These are phyloP conservation scores for Bursaphelenchus okinawaensis DNA, from an alignment of 2,888 invertebrate genomes.

Conservation along the genomic window DNA sequence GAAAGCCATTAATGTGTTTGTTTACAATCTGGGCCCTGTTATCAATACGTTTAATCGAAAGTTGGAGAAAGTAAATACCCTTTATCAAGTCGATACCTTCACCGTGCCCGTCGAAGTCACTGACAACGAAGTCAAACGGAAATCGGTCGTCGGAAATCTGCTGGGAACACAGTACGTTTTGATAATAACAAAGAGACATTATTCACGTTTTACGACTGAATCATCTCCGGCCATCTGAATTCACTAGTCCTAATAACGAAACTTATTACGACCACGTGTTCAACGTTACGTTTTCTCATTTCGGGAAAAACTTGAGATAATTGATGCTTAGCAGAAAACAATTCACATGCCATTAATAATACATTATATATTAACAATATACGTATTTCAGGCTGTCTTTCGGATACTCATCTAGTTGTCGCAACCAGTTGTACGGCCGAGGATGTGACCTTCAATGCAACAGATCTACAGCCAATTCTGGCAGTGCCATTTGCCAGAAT, in stretches of 20 bases:
- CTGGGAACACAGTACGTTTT: constrained; percentile 38
- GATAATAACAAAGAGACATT: background rate
- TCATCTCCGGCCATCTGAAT: too few relatives aligned
- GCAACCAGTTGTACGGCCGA: constrained; percentile 42
- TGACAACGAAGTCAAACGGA: constrained; percentile 24
- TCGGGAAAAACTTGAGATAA: too few relatives aligned
- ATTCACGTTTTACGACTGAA: constrained; percentile 1
- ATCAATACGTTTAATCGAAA: constrained; percentile 29
- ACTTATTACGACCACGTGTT: too few relatives aligned
- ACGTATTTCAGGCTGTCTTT: constrained; percentile 34
- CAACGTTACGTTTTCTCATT: too few relatives aligned
- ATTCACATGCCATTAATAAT: background rate
- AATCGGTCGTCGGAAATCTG: constrained; percentile 35
- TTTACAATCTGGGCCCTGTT: constrained; percentile 47
- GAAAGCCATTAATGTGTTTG: constrained; percentile 48
- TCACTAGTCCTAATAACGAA: too few relatives aligned
- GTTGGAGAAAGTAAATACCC: constrained; percentile 32
- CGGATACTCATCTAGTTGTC: constrained; percentile 45
- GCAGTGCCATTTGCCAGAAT: constrained; percentile 37
- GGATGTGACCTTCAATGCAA: constrained; percentile 48
- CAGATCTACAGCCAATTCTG: constrained; percentile 32
- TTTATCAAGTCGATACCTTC: constrained; percentile 47
- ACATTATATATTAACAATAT: constrained; percentile 4
- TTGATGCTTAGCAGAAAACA: too few relatives aligned
- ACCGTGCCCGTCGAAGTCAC: constrained; percentile 31